Base-by-base conservation (phyloP, 2,113 vertebrate genomes). In the Eolophus roseicapilla region DNA sequence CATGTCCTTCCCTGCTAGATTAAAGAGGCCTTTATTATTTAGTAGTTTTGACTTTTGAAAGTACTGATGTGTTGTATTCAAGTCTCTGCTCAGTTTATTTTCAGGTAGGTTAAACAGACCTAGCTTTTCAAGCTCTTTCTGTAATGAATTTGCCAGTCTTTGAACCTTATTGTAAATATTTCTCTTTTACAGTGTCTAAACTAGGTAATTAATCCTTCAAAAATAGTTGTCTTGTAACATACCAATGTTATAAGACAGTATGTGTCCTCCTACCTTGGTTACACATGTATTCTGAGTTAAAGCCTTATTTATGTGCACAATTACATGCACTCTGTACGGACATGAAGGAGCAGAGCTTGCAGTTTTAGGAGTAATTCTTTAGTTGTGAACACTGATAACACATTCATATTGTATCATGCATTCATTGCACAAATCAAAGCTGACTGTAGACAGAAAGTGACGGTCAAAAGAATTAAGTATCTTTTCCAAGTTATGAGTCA, bases 11-110 rank as follows among this genome's bases (percentile, higher is more conserved):
- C 24, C 29, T 69, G 39, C 3, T 64, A 89, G 47, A 86, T 69
- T 89, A 86, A 78, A 8, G 14, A 82, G 24, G 13, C 31, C 43
- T 52, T 84, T 75, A 87, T 86, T 87, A 82, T 52, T 85, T 82
- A 76, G 39, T 50, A 67, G 20, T 33, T 94, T 88, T 93, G 73
- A 90, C 46, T 95, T 86, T 39, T 69, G 29, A 60, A 93, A 89
- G 18, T 57, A 76, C 43, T 28, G 31, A 55, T 69, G 35, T 71
- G 76, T 67, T 84, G 52, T 62, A 93, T 88, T 82, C 65, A 84
- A 84, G 24, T 62, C 33, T 76, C 71, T 53, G 33, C 49, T 68
- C 39, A 47, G 47, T 39, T 43, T 91, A 28, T 84, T 95, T 94
- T 92, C 52, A 10, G 6, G 23, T 33, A 62, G 27, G 17, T 43